Evolutionary conservation across 2,797 vertebrate species (phyloP).

Genomic region (Pristis pectinata): DNA sequence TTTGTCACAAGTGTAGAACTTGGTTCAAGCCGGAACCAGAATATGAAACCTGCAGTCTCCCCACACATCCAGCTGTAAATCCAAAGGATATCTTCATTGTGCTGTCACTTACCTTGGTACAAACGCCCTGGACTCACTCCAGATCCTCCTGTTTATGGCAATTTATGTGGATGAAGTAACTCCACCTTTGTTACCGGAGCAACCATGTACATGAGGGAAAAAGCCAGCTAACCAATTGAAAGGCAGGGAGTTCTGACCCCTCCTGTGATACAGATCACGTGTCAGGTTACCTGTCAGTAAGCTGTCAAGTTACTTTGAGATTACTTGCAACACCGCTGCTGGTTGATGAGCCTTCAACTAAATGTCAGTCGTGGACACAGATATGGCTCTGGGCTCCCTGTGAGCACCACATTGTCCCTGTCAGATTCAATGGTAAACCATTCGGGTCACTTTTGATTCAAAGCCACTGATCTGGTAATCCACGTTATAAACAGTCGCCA

Average conservation of each 20-base stretch:
- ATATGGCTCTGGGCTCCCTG: too few relatives aligned
- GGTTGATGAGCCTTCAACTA: too few relatives aligned
- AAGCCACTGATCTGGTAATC: too few relatives aligned
- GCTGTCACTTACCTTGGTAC: background rate
- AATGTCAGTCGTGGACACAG: too few relatives aligned
- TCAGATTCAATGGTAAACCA: too few relatives aligned
- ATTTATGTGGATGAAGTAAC: background rate
- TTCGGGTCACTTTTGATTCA: too few relatives aligned
- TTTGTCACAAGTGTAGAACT: too few relatives aligned
- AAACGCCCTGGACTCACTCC: background rate
- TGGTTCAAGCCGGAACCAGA: background rate
- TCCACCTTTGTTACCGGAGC: background rate
- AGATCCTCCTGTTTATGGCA: background rate
- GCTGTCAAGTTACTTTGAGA: too few relatives aligned
- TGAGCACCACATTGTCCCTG: too few relatives aligned
- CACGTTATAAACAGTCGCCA: too few relatives aligned
- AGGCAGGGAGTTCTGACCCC: background rate
- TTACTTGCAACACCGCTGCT: too few relatives aligned
- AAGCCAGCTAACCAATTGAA: background rate
- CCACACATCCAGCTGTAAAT: background rate
- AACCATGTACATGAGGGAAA: background rate
- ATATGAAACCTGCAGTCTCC: background rate
- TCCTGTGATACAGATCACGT: background rate
- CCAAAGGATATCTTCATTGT: background rate
- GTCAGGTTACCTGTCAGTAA: background rate